Evolutionary conservation across 2,113 vertebrate species (phyloP).

Genomic region (Pipa parva): DNA sequence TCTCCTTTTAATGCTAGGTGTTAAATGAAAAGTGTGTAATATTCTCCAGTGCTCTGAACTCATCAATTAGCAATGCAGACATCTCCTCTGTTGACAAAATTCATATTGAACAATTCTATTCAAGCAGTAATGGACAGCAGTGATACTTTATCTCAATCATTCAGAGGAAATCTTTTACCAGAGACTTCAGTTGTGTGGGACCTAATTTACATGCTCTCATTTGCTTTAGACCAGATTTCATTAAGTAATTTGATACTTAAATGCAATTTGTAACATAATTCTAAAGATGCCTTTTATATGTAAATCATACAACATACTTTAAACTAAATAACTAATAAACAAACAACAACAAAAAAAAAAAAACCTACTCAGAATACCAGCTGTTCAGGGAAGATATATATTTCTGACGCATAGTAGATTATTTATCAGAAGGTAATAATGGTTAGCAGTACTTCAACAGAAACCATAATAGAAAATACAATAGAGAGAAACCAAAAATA

Average conservation of each 20-base stretch:
- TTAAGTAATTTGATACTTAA: neutral
- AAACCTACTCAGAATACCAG: too few relatives aligned
- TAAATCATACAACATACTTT: too few relatives aligned
- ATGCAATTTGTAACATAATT: neutral
- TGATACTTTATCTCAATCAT: neutral
- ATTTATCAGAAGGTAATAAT: too few relatives aligned
- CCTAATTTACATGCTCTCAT: neutral
- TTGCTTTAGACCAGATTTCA: too few relatives aligned
- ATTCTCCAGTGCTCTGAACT: conserved; percentile 51
- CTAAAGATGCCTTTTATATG: neutral
- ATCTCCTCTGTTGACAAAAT: conserved; percentile 45
- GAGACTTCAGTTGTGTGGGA: neutral
- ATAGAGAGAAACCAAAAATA: too few relatives aligned
- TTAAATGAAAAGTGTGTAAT: conserved; percentile 53
- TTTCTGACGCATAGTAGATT: too few relatives aligned
- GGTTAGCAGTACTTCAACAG: too few relatives aligned
- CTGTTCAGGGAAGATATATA: too few relatives aligned
- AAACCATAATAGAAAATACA: too few relatives aligned
- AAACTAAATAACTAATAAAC: too few relatives aligned
- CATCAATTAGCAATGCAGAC: conserved; percentile 44
- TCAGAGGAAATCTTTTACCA: neutral
- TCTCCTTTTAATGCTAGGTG: conserved; percentile 46
- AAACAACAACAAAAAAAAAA: too few relatives aligned
- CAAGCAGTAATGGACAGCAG: too few relatives aligned
- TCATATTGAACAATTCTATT: conserved; percentile 10